These are phyloP conservation scores for Betta splendens DNA, from an alignment of 2,797 vertebrate genomes.

Conservation along the genomic window DNA sequence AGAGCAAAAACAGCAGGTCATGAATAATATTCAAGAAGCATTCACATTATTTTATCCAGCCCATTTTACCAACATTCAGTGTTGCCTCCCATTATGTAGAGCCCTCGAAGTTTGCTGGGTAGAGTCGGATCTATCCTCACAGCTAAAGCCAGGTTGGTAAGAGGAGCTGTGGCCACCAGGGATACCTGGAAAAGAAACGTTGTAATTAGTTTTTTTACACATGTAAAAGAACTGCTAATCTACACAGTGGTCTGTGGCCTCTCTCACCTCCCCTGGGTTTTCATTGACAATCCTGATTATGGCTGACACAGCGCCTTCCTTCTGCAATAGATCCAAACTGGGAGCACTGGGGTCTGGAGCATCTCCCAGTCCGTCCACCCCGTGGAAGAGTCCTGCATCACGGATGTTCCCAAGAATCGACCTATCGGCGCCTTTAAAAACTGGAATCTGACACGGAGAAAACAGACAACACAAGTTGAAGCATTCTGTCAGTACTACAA, in stretches of 20 bases:
- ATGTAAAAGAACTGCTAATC: neutral
- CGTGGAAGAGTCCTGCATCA: constrained; percentile 69
- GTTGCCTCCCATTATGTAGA: constrained; percentile 86
- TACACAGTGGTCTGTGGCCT: neutral
- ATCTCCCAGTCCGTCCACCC: constrained; percentile 82
- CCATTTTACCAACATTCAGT: constrained; percentile 76
- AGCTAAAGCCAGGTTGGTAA: constrained; percentile 85
- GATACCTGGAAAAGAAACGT: constrained; percentile 69
- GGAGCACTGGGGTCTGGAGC: constrained; percentile 76
- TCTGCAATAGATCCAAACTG: constrained; percentile 71
- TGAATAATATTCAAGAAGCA: neutral
- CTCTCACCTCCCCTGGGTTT: constrained; percentile 78
- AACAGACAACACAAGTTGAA: neutral
- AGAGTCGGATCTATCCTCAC: constrained; percentile 81
- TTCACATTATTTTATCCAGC: too few relatives aligned
- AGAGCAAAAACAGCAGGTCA: neutral
- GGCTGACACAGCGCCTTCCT: constrained; percentile 76
- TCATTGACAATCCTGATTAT: constrained; percentile 80
- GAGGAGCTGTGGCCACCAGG: constrained; percentile 82
- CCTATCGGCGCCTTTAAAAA: constrained; percentile 75
- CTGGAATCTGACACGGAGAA: constrained; percentile 75
- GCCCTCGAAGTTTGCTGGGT: constrained; percentile 76
- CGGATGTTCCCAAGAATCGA: constrained; percentile 69
- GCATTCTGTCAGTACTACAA: too few relatives aligned
- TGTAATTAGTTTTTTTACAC: too few relatives aligned